Conservation (phyloP, 2,113 vertebrate genomes). For the Thalassarche chlororhynchos region DNA sequence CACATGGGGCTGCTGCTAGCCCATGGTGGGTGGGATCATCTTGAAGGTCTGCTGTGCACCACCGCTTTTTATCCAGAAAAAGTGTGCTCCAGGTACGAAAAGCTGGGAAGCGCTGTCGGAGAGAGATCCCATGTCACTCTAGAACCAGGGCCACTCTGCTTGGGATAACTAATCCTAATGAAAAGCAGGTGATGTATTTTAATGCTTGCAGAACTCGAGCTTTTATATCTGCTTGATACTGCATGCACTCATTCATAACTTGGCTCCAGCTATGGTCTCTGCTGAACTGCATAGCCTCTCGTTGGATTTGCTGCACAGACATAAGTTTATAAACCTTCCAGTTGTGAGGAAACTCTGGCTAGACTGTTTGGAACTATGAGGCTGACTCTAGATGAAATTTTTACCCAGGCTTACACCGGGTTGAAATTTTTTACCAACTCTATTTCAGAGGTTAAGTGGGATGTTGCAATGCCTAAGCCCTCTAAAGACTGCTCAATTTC, state of each 20-base stretch:
- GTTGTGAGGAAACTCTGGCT: background rate
- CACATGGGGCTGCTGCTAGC: background rate
- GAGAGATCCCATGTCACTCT: background rate
- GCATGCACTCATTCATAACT: background rate
- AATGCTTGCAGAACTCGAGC: background rate
- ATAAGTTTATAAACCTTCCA: background rate
- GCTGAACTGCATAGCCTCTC: background rate
- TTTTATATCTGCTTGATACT: background rate
- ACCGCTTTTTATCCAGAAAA: background rate
- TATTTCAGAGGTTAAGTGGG: background rate
- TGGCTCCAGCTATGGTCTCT: background rate
- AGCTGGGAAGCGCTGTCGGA: background rate
- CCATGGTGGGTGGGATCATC: background rate
- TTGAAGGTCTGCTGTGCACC: background rate
- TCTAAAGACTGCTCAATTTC: background rate
- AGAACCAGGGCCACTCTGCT: background rate
- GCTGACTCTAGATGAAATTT: background rate
- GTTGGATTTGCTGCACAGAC: background rate
- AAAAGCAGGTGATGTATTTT: background rate
- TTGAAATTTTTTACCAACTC: background rate
- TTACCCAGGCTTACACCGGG: fast-evolving
- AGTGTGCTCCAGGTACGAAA: background rate
- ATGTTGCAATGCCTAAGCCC: background rate
- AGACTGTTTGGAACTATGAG: background rate
- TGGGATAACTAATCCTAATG: background rate